phyloP scores from a whole-genome alignment of 2,888 invertebrate species.

The Pemphredon lugubris region DNA sequence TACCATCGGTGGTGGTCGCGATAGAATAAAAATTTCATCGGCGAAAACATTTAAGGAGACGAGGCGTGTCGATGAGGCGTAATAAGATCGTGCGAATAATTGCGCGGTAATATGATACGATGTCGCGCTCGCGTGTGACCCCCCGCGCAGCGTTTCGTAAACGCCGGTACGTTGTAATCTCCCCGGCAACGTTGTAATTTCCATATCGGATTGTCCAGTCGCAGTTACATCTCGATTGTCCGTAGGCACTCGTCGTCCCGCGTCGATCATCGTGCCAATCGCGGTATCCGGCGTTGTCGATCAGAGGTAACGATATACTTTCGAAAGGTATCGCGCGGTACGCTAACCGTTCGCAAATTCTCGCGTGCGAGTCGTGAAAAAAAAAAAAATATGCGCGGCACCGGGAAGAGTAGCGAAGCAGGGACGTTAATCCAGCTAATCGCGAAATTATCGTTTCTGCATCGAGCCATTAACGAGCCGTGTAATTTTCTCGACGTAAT shows the following conservation, averaged over 20 bases:
- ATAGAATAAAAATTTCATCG: constrained; percentile 18
- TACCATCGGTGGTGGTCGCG: not conserved
- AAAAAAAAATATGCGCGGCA: no score
- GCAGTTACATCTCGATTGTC: constrained; percentile 10
- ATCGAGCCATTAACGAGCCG: not conserved
- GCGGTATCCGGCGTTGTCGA: constrained; percentile 35
- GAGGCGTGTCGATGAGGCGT: not conserved
- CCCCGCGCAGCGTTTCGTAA: not conserved
- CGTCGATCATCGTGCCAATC: constrained; percentile 59
- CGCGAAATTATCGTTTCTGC: not conserved
- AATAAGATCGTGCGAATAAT: not conserved
- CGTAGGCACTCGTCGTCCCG: constrained; percentile 23
- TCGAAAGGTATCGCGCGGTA: not conserved
- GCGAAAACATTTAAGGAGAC: not conserved
- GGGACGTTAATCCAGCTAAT: not conserved
- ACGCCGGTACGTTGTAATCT: no score
- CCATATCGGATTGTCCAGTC: constrained; percentile 28
- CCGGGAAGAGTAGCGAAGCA: not conserved
- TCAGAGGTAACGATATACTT: constrained; percentile 31
- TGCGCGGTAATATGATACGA: not conserved
- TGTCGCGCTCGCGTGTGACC: not conserved
- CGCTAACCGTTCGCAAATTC: not conserved
- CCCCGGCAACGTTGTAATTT: not conserved
- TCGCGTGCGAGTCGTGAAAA: no score
- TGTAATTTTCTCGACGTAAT: not conserved